Conservation (phyloP, 2,113 vertebrate genomes). For the Rana temporaria region DNA sequence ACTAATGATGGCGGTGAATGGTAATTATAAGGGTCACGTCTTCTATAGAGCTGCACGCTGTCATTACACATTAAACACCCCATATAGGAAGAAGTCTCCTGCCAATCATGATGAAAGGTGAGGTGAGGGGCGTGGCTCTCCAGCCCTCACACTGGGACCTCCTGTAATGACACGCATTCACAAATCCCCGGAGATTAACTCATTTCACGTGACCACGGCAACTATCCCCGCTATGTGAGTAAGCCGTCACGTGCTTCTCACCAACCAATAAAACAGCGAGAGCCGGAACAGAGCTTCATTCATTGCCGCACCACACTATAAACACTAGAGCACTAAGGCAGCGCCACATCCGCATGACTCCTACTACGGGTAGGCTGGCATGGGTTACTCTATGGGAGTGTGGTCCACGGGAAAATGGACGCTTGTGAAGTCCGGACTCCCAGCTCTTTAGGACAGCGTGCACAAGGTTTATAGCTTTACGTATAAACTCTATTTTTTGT, state of each 20-base stretch:
- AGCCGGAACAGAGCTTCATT: neutral
- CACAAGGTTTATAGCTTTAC: no score
- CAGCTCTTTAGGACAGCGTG: no score
- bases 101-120: no score
- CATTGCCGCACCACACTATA: neutral
- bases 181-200: neutral
- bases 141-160: no score
- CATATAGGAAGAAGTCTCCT: no score
- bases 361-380: neutral
- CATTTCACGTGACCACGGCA: neutral
- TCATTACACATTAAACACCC: neutral
- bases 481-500: neutral
- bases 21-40: slow-evolving; percentile 6
- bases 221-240: neutral
- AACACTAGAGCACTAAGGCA: neutral
- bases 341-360: no score
- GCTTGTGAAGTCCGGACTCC: no score
- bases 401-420: neutral
- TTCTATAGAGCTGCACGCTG: neutral
- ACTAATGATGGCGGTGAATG: neutral
- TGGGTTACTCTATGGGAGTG: neutral
- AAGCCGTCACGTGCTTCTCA: neutral
- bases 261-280: neutral
- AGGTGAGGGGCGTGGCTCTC: no score
- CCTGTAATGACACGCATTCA: no score